Percentiles rank a stretch among this genome's conserved stretches.
Conservation (phyloP, 2,113 vertebrate species). For the Struthidea cinerea region DNA sequence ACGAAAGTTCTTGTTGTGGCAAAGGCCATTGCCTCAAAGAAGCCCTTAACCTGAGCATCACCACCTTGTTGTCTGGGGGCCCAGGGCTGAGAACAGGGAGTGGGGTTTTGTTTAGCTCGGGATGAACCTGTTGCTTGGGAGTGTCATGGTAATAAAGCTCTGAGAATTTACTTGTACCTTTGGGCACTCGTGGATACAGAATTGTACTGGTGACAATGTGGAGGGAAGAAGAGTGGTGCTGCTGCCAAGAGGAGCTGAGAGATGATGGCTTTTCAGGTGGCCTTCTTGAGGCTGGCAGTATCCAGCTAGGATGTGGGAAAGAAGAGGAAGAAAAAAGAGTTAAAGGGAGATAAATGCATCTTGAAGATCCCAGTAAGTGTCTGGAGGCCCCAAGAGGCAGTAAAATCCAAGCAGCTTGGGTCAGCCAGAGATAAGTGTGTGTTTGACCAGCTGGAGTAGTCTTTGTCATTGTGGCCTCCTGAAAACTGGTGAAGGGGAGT, state of each 20-base stretch:
- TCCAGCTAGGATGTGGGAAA: background rate
- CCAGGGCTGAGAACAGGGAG: background rate
- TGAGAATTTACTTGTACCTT: background rate
- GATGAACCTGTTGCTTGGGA: background rate
- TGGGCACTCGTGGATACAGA: background rate
- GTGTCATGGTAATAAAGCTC: background rate
- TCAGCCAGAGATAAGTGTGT: background rate
- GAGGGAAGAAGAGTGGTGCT: background rate
- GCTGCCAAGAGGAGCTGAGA: background rate
- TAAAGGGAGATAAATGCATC: background rate
- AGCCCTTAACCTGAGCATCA: rapidly evolving
- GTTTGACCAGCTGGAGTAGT: background rate
- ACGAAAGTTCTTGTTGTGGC: background rate
- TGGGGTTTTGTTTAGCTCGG: background rate
- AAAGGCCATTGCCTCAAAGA: background rate
- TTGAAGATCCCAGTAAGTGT: background rate
- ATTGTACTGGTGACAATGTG: background rate
- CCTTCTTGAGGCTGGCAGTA: background rate
- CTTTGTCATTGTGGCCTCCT: background rate
- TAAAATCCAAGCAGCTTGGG: background rate
- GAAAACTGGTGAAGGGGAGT: background rate
- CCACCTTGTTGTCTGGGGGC: background rate
- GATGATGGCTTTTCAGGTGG: background rate
- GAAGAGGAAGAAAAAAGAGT: background rate
- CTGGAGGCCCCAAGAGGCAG: background rate